Percentiles rank a stretch among this genome's conserved stretches.
Conservation (phyloP, 2,797 vertebrate genomes). For the Moxostoma hubbsi region DNA sequence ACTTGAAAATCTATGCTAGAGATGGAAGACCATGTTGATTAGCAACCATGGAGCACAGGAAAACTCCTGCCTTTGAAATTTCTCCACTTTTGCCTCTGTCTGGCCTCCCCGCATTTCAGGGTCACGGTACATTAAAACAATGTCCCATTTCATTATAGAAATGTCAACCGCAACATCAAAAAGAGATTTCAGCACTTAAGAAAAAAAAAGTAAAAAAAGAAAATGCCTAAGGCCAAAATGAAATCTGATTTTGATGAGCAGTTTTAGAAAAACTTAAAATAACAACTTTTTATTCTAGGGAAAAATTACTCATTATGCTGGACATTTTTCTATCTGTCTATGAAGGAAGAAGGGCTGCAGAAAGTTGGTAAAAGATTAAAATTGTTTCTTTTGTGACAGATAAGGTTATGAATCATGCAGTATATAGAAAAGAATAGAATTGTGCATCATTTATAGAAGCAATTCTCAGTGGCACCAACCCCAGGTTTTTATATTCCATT, state of each 20-base stretch:
- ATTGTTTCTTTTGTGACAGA: slow-evolving; percentile 59
- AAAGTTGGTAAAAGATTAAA: slow-evolving; percentile 62
- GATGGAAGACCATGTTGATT: slow-evolving; percentile 17
- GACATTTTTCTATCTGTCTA: slow-evolving; percentile 35
- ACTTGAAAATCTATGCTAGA: slow-evolving; percentile 21
- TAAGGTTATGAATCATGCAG: slow-evolving; percentile 60
- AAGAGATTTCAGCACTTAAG: slow-evolving; percentile 39
- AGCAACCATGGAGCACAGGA: slow-evolving; percentile 27
- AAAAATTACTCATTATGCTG: slow-evolving; percentile 14
- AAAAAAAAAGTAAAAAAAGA: background rate
- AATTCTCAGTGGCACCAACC: slow-evolving; percentile 50
- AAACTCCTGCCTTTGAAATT: slow-evolving; percentile 26
- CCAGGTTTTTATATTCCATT: slow-evolving; percentile 52
- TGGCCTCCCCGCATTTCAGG: slow-evolving; percentile 21
- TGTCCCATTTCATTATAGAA: slow-evolving; percentile 36
- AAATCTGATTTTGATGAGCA: slow-evolving; percentile 36
- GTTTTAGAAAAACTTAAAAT: slow-evolving; percentile 47
- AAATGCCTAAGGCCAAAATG: slow-evolving; percentile 32
- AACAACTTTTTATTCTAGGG: slow-evolving; percentile 29
- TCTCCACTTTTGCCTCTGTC: slow-evolving; percentile 13
- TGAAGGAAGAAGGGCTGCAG: slow-evolving; percentile 3
- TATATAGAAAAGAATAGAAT: slow-evolving; percentile 61
- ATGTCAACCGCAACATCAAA: slow-evolving; percentile 56
- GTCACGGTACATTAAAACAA: slow-evolving; percentile 37
- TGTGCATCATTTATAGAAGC: slow-evolving; percentile 64